Evolutionary conservation across 2,113 vertebrate genomes (phyloP).

Genomic region (Tor tambroides): DNA sequence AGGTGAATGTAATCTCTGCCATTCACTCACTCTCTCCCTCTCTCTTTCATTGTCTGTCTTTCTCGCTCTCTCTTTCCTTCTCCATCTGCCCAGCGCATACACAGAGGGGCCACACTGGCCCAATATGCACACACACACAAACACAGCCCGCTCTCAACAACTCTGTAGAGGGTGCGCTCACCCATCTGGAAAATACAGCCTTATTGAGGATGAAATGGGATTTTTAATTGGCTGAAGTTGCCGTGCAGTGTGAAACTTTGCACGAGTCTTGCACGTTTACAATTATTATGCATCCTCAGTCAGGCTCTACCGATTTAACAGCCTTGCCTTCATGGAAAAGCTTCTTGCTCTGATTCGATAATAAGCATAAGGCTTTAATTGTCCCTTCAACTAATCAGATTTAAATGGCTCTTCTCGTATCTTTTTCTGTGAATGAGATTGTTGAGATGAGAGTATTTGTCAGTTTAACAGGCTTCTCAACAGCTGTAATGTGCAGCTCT

Average conservation of each 20-base stretch:
- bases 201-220: constrained; percentile 38
- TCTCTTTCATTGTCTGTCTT: constrained; percentile 2
- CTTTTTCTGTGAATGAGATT: constrained; percentile 11
- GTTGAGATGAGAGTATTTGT: constrained; percentile 15
- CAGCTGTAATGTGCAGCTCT: constrained; percentile 1
- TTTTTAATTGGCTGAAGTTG: constrained; percentile 45
- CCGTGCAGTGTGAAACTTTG: constrained; percentile 63
- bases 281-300: constrained; percentile 68
- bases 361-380: constrained; percentile 48
- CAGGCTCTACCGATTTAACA: constrained; percentile 70
- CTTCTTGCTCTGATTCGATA: constrained; percentile 57
- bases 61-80: constrained; percentile 27
- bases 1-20: constrained; percentile 54
- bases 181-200: constrained; percentile 36
- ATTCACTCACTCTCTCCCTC: constrained; percentile 11
- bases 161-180: constrained; percentile 41
- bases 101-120: constrained; percentile 16
- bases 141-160: constrained; percentile 40
- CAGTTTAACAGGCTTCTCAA: constrained; percentile 25
- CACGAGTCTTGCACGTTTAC: constrained; percentile 58
- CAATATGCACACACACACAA: constrained; percentile 41
- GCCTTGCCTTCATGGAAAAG: constrained; percentile 67
- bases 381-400: constrained; percentile 66
- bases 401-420: constrained; percentile 60
- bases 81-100: constrained; percentile 43